A percentile compares a stretch with the other conserved stretches of the same genome.
Evolutionary conservation across 2,888 invertebrate species (phyloP).

Genomic region (Drosophila histrio): DNA sequence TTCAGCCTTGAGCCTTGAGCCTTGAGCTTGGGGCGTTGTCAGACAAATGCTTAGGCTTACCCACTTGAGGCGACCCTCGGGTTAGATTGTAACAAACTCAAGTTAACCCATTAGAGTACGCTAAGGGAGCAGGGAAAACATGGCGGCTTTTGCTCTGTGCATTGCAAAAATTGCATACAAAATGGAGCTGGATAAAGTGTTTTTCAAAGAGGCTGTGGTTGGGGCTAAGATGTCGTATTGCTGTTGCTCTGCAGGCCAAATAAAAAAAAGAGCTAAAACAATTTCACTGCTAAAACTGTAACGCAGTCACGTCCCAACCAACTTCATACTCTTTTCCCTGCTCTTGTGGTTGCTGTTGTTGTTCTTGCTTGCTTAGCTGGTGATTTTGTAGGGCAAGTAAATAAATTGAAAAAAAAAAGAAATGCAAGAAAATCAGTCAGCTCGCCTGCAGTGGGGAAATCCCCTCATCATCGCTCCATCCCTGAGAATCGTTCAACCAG

Average conservation of each 20-base stretch:
- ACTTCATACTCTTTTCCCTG: neutral
- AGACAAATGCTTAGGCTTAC: conserved; percentile 74
- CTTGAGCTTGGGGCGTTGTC: conserved; percentile 45
- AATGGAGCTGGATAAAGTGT: conserved; percentile 25
- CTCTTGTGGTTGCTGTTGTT: conserved; percentile 35
- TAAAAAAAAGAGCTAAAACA: conserved; percentile 67
- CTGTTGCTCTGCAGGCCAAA: conserved; percentile 24
- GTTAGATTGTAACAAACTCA: conserved; percentile 73
- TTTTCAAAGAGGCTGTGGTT: neutral
- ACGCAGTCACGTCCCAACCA: conserved; percentile 70
- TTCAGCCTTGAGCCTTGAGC: conserved; percentile 21
- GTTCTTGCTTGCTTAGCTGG: conserved; percentile 58
- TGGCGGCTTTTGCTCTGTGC: neutral
- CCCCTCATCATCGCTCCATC: neutral
- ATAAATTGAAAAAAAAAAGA: conserved; percentile 66
- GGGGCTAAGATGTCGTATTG: conserved; percentile 23
- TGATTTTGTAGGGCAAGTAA: conserved; percentile 75
- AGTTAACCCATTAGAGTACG: conserved; percentile 77
- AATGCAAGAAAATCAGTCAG: conserved; percentile 57
- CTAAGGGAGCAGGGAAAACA: neutral
- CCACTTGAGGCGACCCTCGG: conserved; percentile 67
- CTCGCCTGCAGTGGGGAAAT: too few relatives aligned
- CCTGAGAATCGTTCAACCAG: conserved; percentile 12
- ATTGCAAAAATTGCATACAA: conserved; percentile 49
- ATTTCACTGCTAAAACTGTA: conserved; percentile 68